phyloP scores from a whole-genome alignment of 1,140 invertebrate species.

The Paraescarpia echinospica region DNA sequence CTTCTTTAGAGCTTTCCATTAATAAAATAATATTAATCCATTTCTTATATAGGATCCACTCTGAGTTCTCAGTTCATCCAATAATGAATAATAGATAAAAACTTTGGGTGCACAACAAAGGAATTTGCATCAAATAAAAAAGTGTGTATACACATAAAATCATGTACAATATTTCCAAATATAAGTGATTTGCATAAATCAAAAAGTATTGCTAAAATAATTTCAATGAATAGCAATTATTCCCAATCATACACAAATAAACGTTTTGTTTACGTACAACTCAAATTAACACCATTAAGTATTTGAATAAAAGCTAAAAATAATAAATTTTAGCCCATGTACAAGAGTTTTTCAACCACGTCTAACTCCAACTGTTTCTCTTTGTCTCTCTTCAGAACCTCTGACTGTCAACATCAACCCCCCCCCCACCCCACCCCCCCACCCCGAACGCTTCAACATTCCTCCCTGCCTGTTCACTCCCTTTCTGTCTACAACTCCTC shows the following conservation, averaged over 20 bases:
- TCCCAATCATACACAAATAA: no score
- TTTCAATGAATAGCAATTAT: no score
- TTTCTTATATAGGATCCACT: background rate
- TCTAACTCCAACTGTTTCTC: background rate
- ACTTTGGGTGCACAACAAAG: no score
- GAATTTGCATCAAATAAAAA: no score
- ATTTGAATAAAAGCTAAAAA: background rate
- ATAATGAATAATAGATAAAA: no score
- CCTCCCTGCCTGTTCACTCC: background rate
- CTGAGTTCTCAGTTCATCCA: no score
- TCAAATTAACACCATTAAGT: background rate
- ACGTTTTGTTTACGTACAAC: no score
- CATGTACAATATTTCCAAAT: no score
- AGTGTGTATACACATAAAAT: no score
- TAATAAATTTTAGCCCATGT: background rate
- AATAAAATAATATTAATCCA: background rate
- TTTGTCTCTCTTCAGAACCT: background rate
- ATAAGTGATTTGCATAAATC: no score
- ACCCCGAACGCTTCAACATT: background rate
- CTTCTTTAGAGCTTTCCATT: no score
- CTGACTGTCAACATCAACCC: background rate
- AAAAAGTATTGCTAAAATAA: no score
- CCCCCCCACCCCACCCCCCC: background rate
- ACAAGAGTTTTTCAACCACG: background rate
- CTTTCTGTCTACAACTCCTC: background rate